Base-by-base conservation (phyloP, 1,140 invertebrate species). In the Periplaneta americana region DNA sequence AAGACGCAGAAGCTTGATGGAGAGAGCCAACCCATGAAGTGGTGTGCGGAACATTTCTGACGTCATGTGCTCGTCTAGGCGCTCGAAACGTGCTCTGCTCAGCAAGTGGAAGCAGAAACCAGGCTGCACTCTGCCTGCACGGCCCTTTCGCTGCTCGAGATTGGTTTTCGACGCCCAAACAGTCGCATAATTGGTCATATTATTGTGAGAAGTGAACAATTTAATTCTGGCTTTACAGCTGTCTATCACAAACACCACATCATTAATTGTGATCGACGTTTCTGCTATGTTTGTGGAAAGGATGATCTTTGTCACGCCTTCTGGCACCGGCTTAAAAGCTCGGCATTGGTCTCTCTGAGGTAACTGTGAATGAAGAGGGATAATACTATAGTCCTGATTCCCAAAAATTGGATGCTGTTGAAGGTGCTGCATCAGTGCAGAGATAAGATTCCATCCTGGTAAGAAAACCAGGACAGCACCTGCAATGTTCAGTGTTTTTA, bases 31-130 rank as follows among this genome's bases (percentile, higher is more conserved):
- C 86, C 99, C 97, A 86, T 99, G 97, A 6, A 99, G 89, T 0
- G 98, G 98, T 4, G 97, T 98, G 78, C 98, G 91, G 88, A 98
- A 98, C 92, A 99, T 99, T 90, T 99, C 98, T 0, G 97, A 96
- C 0, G 96, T 98, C 86, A 96, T 94, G 85, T 98, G 96, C 84
- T 98, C 95, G 15, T 98, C 97, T 76, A 98, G 89, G 80, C 91
- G 93, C 0, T 93, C 89, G 85, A 88, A 96, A 31, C 96, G 89
- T 0, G 94, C 92, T 66, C 35, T 78, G 28, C 33, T 34, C 39
- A 48, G 34, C 11, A 98, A 88, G 85, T 97, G 96, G 85, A 97
- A 99, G 86, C 96, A 98, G 83, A 95, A 94, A 15, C 97, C 98
- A 0, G 95, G 92, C 22, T 93, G 90, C 0, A 98, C 96, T 78